A percentile compares a stretch with the other conserved stretches of the same genome.
Conservation (phyloP, 1,140 invertebrate genomes). For the Papilio polyxenes region DNA sequence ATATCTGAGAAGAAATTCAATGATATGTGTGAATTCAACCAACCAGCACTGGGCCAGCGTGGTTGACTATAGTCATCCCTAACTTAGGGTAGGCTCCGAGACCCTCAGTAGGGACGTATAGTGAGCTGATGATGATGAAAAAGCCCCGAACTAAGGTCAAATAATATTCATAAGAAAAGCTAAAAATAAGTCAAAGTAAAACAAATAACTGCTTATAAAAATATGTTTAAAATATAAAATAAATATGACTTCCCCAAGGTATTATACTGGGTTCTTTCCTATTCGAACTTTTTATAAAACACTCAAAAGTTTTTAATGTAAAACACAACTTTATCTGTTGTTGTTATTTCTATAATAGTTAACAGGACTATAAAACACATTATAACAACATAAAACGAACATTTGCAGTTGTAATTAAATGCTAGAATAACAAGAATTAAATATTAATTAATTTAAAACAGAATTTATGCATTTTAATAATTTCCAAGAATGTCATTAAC, state of each 20-base stretch:
- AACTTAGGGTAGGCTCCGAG: too few relatives aligned
- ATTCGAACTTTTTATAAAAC: neutral
- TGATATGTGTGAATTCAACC: too few relatives aligned
- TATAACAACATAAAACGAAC: constrained; percentile 21
- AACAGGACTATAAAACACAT: constrained; percentile 15
- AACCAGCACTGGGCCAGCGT: too few relatives aligned
- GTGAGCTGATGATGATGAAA: too few relatives aligned
- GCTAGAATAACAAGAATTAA: neutral
- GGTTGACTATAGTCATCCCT: too few relatives aligned
- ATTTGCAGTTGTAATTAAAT: constrained; percentile 6
- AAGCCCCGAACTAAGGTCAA: neutral
- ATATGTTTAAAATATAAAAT: neutral
- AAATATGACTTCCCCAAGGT: neutral
- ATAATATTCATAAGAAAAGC: neutral
- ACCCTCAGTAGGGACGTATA: too few relatives aligned
- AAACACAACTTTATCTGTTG: constrained; percentile 5
- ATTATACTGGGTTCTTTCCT: neutral
- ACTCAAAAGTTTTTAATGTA: neutral
- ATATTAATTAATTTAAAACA: neutral
- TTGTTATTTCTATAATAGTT: constrained; percentile 5
- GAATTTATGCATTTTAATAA: constrained; percentile 6
- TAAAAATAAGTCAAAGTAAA: neutral
- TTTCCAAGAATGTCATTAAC: constrained; percentile 19
- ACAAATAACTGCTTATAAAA: neutral
- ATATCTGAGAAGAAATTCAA: too few relatives aligned